Base-by-base conservation (phyloP, 2,113 vertebrate genomes). In the Fulica atra region DNA sequence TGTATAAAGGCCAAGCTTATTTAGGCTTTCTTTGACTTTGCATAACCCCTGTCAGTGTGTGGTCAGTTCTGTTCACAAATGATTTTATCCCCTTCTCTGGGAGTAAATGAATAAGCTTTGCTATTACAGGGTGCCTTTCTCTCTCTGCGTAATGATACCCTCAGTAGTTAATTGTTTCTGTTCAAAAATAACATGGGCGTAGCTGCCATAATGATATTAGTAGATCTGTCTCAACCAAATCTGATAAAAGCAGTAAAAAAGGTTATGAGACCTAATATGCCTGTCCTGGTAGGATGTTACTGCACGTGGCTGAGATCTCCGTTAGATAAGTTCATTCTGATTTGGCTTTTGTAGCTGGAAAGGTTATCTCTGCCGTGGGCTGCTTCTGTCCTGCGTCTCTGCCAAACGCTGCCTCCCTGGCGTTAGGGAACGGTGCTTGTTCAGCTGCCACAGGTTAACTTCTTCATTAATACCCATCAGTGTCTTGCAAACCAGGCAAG, bases 341-440 rank as follows among this genome's bases (percentile, higher is more conserved):
- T 96, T 91, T 86, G 88, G 88, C 88, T 92, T 94, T 94, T 93
- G 72, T 92, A 86, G 77, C 92, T 71, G 60, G 86, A 80, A 92
- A 78, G 83, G 91, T 95, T 95, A 95, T 96, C 93, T 95, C 65
- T 7, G 91, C 40, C 14, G 61, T 48, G 48, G 48, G 48, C 48
- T 48, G 20, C 48, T 23, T 48, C 48, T 92, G 94, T 93, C 83
- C 77, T 74, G 46, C 69, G 86, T 11, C 83, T 91, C 78, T 84
- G 65, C 69, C 53, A 81, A 59, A 71, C 0, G 1, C 61, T 84
- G 1, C 83, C 26, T 89, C 63, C 29, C 29, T 78, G 70, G 20
- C 68, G 2, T 14, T 64, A 51, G 46, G 65, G 38, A 40, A 35
- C 13, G 54, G 84, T 28, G 40, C 56, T 72, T 51, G 38, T 40